Conservation (phyloP, 2,113 vertebrate genomes). For the Accipiter virgatus region DNA sequence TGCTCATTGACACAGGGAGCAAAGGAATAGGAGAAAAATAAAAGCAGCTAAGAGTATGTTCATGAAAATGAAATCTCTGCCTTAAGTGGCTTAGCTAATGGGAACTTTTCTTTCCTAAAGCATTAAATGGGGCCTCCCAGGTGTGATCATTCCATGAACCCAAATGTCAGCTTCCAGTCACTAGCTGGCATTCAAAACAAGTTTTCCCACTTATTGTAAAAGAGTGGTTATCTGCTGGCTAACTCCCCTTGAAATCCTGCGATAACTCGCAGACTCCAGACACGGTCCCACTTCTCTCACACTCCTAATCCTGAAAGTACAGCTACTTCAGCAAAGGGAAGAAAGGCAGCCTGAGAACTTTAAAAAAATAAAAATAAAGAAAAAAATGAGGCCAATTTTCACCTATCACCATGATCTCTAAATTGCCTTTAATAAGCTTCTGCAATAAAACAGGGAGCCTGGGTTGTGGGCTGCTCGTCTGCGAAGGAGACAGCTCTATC, state of each 20-base stretch:
- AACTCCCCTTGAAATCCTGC: conserved; percentile 25
- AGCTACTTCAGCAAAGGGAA: conserved; percentile 33
- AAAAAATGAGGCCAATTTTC: conserved; percentile 4
- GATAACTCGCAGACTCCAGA: conserved; percentile 40
- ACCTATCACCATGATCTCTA: conserved; percentile 41
- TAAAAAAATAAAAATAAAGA: not conserved
- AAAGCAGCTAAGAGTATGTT: not conserved
- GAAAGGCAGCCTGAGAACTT: conserved; percentile 9
- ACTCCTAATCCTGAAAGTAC: not conserved
- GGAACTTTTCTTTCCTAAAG: conserved; percentile 13
- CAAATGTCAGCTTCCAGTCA: conserved; percentile 32
- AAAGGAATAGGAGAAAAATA: not conserved
- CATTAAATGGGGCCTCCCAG: conserved; percentile 22
- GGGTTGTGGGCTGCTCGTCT: conserved; percentile 15
- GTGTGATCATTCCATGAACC: not conserved
- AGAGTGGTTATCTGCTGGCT: conserved; percentile 42
- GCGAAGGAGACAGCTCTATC: conserved; percentile 44
- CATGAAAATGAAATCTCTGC: not conserved
- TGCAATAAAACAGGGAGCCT: conserved; percentile 47
- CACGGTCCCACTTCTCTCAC: not conserved
- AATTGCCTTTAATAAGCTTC: conserved; percentile 44
- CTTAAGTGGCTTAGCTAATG: not conserved
- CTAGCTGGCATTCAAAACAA: conserved; percentile 14
- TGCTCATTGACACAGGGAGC: not conserved
- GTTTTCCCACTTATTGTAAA: conserved; percentile 47